These are phyloP conservation scores for Listronotus oregonensis DNA, from an alignment of 1,140 invertebrate species.

Conservation along the genomic window DNA sequence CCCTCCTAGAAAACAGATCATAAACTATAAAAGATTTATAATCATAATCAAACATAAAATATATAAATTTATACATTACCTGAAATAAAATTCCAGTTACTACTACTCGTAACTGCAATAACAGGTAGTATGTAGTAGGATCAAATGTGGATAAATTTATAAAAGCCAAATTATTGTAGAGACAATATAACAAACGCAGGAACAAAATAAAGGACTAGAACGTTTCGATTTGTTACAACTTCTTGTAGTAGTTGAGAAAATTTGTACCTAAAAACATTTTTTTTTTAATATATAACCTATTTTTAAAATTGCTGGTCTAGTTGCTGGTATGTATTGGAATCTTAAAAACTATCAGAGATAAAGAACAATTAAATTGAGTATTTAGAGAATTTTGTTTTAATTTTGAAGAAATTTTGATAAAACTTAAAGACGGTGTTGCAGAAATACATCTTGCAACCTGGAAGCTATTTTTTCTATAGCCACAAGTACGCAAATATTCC, in stretches of 20 bases:
- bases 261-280: slow-evolving; percentile 58
- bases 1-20: too few relatives aligned
- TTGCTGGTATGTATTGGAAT: too few relatives aligned
- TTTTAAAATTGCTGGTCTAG: too few relatives aligned
- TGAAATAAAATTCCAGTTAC: slow-evolving; percentile 92
- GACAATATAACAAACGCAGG: slow-evolving; percentile 89
- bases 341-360: too few relatives aligned
- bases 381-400: too few relatives aligned
- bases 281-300: too few relatives aligned
- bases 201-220: slow-evolving; percentile 86
- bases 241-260: slow-evolving; percentile 60
- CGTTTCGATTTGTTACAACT: slow-evolving; percentile 63
- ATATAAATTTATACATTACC: slow-evolving; percentile 60
- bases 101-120: slow-evolving; percentile 92
- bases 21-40: slow-evolving; percentile 9
- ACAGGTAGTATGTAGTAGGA: slow-evolving; percentile 91
- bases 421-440: too few relatives aligned
- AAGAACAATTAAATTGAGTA: too few relatives aligned
- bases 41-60: slow-evolving; percentile 1
- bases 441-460: too few relatives aligned
- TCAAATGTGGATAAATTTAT: slow-evolving; percentile 89
- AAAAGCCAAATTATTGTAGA: slow-evolving; percentile 95
- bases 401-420: too few relatives aligned
- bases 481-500: too few relatives aligned
- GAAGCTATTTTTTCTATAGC: too few relatives aligned